Base-by-base conservation (phyloP, 1,140 invertebrate genomes). In the Drosophila watanabei region DNA sequence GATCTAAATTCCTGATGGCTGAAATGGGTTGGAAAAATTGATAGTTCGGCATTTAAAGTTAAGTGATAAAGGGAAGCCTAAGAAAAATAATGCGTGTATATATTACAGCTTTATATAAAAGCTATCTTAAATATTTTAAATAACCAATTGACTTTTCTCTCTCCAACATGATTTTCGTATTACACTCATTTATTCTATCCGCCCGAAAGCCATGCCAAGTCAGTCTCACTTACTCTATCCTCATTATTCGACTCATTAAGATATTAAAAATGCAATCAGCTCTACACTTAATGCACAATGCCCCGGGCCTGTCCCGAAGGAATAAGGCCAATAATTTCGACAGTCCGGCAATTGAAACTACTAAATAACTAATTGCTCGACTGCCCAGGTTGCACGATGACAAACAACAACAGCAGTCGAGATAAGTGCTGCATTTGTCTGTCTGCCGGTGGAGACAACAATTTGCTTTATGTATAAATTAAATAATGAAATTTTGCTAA, bases 401-500 rank as follows among this genome's bases (percentile, higher is more conserved):
- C 73, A 77, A 68, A 39, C 65, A 52, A 49, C 48, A 54, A 48
- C 54, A 46, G 56, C 54, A 49, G 71, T 6, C 5, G 28, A 37
- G 70, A 73, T 71, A 73, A 71, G 65, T 71, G 66, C 71, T 51
- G 63, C 54, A 79, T 68, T 81, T 70, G 58, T 75, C 75, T 59
- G 66, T 65, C 45, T 64, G 64, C 10, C 45, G 11, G 57, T 48
- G 37, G 35, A 71, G 49, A 54, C 59, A 66, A 80, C 70, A 77
- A 66, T 57, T 79, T 63, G 69, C 56, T 46, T 49, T 62, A 71
- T 72, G 60, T 68, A 79, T 88, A 79, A 89, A 85, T 88, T 75
- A 79, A 72, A 85, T 89, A 89, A 85, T 76, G 68, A 82, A 90
- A 81, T 85, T 89, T 79, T 52, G 64, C 81, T 88, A 89, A 90